These are phyloP conservation scores for Serranus cabrilla DNA, from an alignment of 2,797 vertebrate species.

Conservation along the genomic window DNA sequence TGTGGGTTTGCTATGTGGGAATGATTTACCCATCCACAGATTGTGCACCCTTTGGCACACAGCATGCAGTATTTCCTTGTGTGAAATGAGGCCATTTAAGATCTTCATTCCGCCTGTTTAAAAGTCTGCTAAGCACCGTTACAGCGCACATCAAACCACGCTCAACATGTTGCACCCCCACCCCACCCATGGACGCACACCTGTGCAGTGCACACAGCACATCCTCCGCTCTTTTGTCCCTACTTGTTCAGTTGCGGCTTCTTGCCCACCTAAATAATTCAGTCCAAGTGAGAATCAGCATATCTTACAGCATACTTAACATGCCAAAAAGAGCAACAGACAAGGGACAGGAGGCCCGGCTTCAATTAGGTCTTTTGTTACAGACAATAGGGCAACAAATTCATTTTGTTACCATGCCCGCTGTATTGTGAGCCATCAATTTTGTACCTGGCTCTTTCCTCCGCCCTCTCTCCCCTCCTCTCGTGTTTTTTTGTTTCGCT, in stretches of 20 bases:
- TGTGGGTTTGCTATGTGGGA: slow-evolving; percentile 20
- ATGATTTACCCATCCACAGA: slow-evolving; percentile 14
- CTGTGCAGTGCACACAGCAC: slow-evolving; percentile 41
- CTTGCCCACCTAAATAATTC: slow-evolving; percentile 91
- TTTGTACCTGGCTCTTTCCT: slow-evolving; percentile 87
- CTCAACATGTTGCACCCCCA: slow-evolving; percentile 1
- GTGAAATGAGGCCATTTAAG: background rate
- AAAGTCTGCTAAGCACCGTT: slow-evolving; percentile 6
- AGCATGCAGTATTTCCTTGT: background rate
- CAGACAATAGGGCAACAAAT: slow-evolving; percentile 91
- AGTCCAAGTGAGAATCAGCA: slow-evolving; percentile 89
- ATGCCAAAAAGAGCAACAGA: slow-evolving; percentile 89
- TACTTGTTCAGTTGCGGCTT: slow-evolving; percentile 80
- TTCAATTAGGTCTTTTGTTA: slow-evolving; percentile 95
- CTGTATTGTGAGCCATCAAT: slow-evolving; percentile 82
- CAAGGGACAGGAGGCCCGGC: slow-evolving; percentile 85
- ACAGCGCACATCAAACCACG: background rate
- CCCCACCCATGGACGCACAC: slow-evolving; percentile 39
- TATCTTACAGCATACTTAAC: slow-evolving; percentile 94
- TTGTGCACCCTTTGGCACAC: background rate
- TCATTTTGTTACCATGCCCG: slow-evolving; percentile 85
- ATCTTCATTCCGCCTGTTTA: slow-evolving; percentile 5
- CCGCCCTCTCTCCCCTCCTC: slow-evolving; percentile 72
- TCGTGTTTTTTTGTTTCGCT: slow-evolving; percentile 72
- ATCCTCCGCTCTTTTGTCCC: slow-evolving; percentile 67